Evolutionary conservation across 2,888 invertebrate genomes (phyloP).

Genomic region (Biston stratarius): DNA sequence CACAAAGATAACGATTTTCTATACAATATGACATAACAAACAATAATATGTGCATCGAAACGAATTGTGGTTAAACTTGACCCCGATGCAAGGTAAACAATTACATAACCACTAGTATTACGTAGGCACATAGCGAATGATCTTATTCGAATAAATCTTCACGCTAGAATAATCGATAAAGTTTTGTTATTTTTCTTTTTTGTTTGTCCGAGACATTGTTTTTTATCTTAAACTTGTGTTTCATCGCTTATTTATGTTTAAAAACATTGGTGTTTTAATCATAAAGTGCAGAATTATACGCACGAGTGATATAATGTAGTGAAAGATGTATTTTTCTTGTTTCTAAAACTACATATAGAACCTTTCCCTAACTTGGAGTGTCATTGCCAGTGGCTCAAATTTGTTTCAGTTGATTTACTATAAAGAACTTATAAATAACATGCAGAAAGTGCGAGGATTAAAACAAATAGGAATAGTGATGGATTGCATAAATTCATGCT

Average conservation of each 20-base stretch:
- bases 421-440: too few relatives aligned
- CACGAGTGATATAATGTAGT: too few relatives aligned
- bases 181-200: neutral
- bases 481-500: neutral
- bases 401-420: too few relatives aligned
- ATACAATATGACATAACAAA: constrained; percentile 17
- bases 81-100: constrained; percentile 38
- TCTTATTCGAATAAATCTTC: constrained; percentile 9
- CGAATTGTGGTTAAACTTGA: constrained; percentile 45
- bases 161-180: neutral
- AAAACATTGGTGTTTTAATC: too few relatives aligned
- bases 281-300: too few relatives aligned
- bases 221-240: neutral
- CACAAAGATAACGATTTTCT: neutral
- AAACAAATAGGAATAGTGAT: neutral
- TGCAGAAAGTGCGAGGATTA: neutral
- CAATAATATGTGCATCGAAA: constrained; percentile 24
- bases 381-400: too few relatives aligned
- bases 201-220: neutral
- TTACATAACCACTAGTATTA: constrained; percentile 42
- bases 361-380: too few relatives aligned
- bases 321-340: too few relatives aligned
- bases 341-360: too few relatives aligned
- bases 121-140: constrained; percentile 20
- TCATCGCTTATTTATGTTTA: too few relatives aligned